Percentiles rank a stretch among this genome's conserved stretches.
Conservation (phyloP, 2,888 invertebrate genomes). For the Liopterus haemorrhoidalis region DNA sequence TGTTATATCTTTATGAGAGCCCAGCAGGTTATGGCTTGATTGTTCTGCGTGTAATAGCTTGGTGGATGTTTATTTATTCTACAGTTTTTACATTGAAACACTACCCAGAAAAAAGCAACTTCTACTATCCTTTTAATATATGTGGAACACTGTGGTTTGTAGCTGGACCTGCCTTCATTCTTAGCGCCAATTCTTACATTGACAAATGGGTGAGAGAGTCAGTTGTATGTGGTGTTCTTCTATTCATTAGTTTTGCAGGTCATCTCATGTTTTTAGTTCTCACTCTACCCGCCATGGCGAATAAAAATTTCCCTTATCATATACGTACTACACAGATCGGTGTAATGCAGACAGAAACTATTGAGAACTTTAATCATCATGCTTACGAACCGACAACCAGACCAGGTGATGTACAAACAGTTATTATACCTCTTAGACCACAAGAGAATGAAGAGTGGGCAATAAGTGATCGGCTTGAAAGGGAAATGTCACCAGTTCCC, state of each 20-base stretch:
- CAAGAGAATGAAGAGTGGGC: too few relatives aligned
- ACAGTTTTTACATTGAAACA: slow-evolving; percentile 70
- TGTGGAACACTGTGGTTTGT: slow-evolving; percentile 84
- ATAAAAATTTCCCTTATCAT: slow-evolving; percentile 86
- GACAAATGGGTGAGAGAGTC: slow-evolving; percentile 76
- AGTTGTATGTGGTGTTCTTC: slow-evolving; percentile 60
- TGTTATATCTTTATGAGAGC: slow-evolving; percentile 84
- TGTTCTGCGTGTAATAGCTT: slow-evolving; percentile 66
- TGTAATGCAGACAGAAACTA: slow-evolving; percentile 55
- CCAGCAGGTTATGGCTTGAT: slow-evolving; percentile 82
- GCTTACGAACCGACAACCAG: slow-evolving; percentile 54
- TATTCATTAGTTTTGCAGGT: slow-evolving; percentile 57
- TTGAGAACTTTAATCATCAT: slow-evolving; percentile 59
- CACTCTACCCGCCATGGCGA: slow-evolving; percentile 78
- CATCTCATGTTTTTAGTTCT: slow-evolving; percentile 64
- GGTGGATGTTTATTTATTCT: slow-evolving; percentile 71
- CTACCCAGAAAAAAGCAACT: slow-evolving; percentile 74
- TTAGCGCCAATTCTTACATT: slow-evolving; percentile 72
- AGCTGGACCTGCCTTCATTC: slow-evolving; percentile 71
- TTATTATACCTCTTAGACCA: slow-evolving; percentile 59
- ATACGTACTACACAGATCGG: slow-evolving; percentile 79
- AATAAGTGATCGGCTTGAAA: too few relatives aligned
- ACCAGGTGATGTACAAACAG: slow-evolving; percentile 48
- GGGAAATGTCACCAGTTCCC: too few relatives aligned
- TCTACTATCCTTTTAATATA: slow-evolving; percentile 77